Percentiles rank a stretch among this genome's conserved stretches.
phyloP scores from a whole-genome alignment of 2,113 vertebrate species.

The Atherinomorus stipes region DNA sequence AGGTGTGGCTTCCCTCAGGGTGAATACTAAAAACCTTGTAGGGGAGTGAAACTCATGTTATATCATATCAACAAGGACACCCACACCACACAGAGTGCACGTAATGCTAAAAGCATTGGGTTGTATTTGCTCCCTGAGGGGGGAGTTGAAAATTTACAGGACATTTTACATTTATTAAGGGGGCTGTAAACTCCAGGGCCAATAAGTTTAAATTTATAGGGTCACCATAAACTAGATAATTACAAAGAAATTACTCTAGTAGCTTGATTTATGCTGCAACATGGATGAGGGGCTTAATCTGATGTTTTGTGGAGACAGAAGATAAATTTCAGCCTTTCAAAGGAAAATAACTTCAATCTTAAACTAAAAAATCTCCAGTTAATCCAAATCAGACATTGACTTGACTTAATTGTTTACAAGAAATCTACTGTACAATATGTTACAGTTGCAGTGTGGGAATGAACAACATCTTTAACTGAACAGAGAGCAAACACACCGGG shows the following conservation, averaged over 20 bases:
- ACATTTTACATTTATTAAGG: constrained; percentile 10
- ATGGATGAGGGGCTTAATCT: background rate
- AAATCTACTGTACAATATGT: background rate
- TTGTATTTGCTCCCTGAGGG: background rate
- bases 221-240: constrained; percentile 26
- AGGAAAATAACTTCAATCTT: background rate
- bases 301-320: background rate
- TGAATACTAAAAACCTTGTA: background rate
- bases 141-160: background rate
- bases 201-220: constrained; percentile 30
- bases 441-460: background rate
- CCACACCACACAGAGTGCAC: constrained; percentile 7
- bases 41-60: background rate
- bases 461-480: background rate
- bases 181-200: constrained; percentile 13
- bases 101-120: background rate
- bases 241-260: constrained; percentile 25
- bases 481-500: background rate
- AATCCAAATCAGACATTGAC: background rate
- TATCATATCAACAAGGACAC: constrained; percentile 13
- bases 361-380: background rate
- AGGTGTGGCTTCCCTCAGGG: background rate
- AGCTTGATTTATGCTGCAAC: background rate
- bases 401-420: background rate
- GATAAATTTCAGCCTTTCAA: background rate